A percentile compares a stretch with the other conserved stretches of the same genome.
These are phyloP conservation scores for Pocota personata DNA, from an alignment of 2,888 invertebrate species.

Conservation along the genomic window DNA sequence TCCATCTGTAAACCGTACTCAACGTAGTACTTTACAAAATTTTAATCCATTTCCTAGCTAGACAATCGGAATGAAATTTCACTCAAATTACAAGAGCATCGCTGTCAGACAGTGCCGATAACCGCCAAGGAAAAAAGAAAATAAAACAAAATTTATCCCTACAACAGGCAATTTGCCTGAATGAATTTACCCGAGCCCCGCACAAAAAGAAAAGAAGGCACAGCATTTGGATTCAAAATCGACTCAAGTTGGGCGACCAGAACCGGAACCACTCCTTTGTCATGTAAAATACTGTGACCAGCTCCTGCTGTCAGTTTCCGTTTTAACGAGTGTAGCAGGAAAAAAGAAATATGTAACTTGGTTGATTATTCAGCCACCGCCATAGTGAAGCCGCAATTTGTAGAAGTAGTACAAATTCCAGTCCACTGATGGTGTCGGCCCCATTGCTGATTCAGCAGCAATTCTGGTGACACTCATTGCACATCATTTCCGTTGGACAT, in stretches of 20 bases:
- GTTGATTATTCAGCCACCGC: slow-evolving; percentile 63
- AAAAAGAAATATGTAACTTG: slow-evolving; percentile 61
- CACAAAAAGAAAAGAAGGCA: slow-evolving; percentile 24
- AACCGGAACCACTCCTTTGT: slow-evolving; percentile 51
- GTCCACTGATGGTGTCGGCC: slow-evolving; percentile 25
- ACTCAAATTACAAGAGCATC: slow-evolving; percentile 13
- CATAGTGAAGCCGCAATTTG: slow-evolving; percentile 44
- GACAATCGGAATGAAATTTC: slow-evolving; percentile 17
- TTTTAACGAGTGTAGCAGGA: slow-evolving; percentile 58
- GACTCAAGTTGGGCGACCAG: slow-evolving; percentile 48
- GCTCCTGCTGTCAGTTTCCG: slow-evolving; percentile 56
- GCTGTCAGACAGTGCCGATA: slow-evolving; percentile 1
- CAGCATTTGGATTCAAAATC: slow-evolving; percentile 59
- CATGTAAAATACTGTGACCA: slow-evolving; percentile 62
- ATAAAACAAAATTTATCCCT: slow-evolving; percentile 10
- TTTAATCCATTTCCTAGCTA: not conserved
- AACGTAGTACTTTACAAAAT: not conserved
- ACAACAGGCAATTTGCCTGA: not conserved
- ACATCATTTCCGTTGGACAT: slow-evolving; percentile 62
- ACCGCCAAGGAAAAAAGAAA: not conserved
- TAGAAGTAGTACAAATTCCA: slow-evolving; percentile 28
- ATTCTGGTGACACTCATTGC: slow-evolving; percentile 49
- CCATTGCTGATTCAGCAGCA: slow-evolving; percentile 63
- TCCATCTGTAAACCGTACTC: not conserved
- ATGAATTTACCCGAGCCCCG: not conserved